These are phyloP conservation scores for Drosophila sordidapex DNA, from an alignment of 2,888 invertebrate species.

Conservation along the genomic window DNA sequence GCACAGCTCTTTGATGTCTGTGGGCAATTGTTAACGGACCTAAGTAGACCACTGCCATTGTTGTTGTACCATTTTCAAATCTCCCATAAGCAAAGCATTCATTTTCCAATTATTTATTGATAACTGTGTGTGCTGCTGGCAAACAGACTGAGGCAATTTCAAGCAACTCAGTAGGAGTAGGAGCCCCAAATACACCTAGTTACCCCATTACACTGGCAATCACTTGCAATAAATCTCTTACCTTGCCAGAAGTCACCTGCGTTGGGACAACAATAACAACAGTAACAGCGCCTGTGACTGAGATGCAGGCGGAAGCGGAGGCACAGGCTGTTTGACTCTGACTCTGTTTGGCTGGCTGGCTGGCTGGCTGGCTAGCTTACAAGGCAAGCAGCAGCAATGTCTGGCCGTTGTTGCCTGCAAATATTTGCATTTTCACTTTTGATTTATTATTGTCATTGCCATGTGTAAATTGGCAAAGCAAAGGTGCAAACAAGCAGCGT, in stretches of 20 bases:
- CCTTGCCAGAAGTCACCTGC: constrained; percentile 27
- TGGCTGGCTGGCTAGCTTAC: constrained; percentile 43
- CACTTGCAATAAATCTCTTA: constrained; percentile 68
- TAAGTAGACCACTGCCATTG: constrained; percentile 47
- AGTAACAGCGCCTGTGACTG: neutral
- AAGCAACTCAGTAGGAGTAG: neutral
- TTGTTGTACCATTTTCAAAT: constrained; percentile 61
- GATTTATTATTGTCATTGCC: constrained; percentile 80
- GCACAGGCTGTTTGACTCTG: neutral
- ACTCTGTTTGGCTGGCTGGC: neutral
- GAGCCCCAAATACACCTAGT: constrained; percentile 2
- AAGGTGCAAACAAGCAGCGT: constrained; percentile 74
- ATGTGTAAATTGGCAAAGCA: constrained; percentile 79
- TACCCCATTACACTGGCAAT: constrained; percentile 25
- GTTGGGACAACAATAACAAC: constrained; percentile 15
- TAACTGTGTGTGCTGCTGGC: constrained; percentile 45
- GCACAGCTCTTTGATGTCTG: constrained; percentile 21
- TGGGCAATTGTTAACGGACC: constrained; percentile 7
- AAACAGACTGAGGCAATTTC: constrained; percentile 12
- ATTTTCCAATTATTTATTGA: constrained; percentile 79
- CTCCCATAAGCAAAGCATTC: constrained; percentile 76
- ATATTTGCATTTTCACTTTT: constrained; percentile 81
- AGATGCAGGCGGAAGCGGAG: constrained; percentile 8
- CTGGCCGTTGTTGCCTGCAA: constrained; percentile 61
- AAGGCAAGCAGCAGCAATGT: constrained; percentile 44